Evolutionary conservation across 37 sponge, comb jelly and placozoan genomes (phyloP).

Genomic region (Geodia barretti): DNA sequence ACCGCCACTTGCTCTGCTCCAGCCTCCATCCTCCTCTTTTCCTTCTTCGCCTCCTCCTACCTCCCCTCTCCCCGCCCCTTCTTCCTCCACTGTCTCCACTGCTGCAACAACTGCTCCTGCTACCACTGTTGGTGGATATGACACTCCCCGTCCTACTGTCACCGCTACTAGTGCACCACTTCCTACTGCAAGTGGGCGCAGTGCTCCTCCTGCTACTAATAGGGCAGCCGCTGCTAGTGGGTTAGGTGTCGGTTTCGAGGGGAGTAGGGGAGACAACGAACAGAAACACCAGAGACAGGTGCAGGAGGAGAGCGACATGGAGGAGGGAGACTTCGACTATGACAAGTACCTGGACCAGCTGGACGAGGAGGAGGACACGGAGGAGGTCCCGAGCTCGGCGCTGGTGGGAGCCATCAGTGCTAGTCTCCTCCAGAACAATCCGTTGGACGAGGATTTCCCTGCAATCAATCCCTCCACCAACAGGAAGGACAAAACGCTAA

Average conservation of each 20-base stretch:
- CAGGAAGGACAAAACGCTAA: background rate
- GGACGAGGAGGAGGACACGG: slow-evolving; percentile 53
- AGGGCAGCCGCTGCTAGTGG: too few relatives aligned
- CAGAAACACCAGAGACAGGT: too few relatives aligned
- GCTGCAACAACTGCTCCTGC: background rate
- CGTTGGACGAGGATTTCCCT: slow-evolving; percentile 66
- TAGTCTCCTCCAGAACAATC: background rate
- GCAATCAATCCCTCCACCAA: slow-evolving; percentile 4
- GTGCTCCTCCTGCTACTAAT: too few relatives aligned
- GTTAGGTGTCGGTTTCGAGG: too few relatives aligned
- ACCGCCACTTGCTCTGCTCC: background rate
- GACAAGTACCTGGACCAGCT: slow-evolving; percentile 65
- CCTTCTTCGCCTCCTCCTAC: too few relatives aligned
- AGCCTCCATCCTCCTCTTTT: too few relatives aligned
- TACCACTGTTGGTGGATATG: background rate
- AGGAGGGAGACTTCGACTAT: slow-evolving; percentile 39
- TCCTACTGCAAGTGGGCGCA: too few relatives aligned
- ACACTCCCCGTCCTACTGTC: background rate
- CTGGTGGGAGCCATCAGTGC: background rate
- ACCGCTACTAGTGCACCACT: too few relatives aligned
- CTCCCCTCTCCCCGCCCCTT: background rate
- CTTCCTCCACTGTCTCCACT: background rate
- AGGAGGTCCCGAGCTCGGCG: background rate
- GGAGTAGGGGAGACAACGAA: too few relatives aligned
- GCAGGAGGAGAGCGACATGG: background rate